A percentile compares a stretch with the other conserved stretches of the same genome.
phyloP scores from a whole-genome alignment of 2,113 vertebrate genomes.

The Corythornis madagascariensis region DNA sequence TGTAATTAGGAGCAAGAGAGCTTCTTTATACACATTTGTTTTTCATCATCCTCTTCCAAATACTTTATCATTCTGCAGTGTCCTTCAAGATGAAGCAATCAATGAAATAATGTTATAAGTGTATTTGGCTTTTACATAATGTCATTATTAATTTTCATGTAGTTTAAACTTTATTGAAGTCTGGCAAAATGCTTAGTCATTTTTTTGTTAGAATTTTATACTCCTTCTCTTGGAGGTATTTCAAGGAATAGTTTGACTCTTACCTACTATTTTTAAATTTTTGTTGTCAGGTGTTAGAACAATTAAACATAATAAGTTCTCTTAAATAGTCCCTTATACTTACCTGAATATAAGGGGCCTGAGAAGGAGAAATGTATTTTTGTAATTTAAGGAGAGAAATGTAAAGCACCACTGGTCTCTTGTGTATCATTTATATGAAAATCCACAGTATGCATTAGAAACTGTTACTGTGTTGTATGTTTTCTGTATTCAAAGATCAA shows the following conservation, averaged over 20 bases:
- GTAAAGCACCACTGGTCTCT: neutral
- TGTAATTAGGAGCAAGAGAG: neutral
- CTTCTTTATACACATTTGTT: neutral
- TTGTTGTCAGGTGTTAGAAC: neutral
- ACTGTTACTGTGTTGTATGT: neutral
- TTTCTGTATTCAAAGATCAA: constrained; percentile 62
- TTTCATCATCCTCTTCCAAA: neutral
- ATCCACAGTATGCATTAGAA: neutral
- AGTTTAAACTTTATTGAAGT: neutral
- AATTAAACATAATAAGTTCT: neutral
- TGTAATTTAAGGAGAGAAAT: neutral
- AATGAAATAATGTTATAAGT: neutral
- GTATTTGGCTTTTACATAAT: neutral
- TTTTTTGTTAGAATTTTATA: neutral
- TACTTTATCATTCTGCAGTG: neutral
- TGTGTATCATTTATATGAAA: neutral
- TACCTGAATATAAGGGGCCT: neutral
- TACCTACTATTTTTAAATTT: neutral
- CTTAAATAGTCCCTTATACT: neutral
- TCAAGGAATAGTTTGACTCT: neutral
- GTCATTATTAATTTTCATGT: neutral
- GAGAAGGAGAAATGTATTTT: neutral
- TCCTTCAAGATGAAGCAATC: neutral
- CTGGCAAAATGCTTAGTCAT: neutral
- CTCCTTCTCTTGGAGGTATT: neutral